Evolutionary conservation across 2,888 invertebrate genomes (phyloP).

Genomic region (Andrena fulva): DNA sequence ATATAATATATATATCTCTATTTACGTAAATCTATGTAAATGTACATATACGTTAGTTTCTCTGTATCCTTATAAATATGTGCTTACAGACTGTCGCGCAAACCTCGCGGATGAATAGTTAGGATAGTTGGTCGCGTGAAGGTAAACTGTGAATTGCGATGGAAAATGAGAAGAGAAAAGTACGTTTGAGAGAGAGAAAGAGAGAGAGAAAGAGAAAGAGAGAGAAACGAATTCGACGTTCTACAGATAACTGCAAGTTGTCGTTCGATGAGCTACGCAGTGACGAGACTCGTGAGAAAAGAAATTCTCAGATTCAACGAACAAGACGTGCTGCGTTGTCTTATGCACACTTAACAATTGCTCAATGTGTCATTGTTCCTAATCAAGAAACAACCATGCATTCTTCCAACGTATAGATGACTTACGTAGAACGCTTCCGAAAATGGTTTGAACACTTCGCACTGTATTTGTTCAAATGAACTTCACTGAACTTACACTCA

Average conservation of each 20-base stretch:
- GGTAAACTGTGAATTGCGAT: constrained; percentile 30
- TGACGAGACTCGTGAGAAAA: constrained; percentile 45
- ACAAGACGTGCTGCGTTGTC: constrained; percentile 50
- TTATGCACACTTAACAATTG: constrained; percentile 64
- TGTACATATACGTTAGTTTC: constrained; percentile 64
- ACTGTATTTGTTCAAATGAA: constrained; percentile 38
- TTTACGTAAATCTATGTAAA: constrained; percentile 61
- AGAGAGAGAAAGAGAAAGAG: background rate
- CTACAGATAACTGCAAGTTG: constrained; percentile 18
- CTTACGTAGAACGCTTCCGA: constrained; percentile 41
- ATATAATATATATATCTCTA: constrained; percentile 65
- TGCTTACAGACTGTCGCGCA: constrained; percentile 51
- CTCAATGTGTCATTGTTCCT: constrained; percentile 56
- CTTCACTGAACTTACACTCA: constrained; percentile 6
- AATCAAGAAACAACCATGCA: constrained; percentile 62
- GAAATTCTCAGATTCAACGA: constrained; percentile 58
- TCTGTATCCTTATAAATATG: constrained; percentile 51
- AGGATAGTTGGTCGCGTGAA: constrained; percentile 56
- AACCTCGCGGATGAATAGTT: constrained; percentile 61
- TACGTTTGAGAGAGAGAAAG: background rate
- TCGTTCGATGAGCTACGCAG: constrained; percentile 15
- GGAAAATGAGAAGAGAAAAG: background rate
- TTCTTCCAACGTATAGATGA: constrained; percentile 57
- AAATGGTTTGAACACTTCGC: constrained; percentile 41
- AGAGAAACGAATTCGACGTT: constrained; percentile 14